Evolutionary conservation across 2,113 vertebrate species (phyloP).

Genomic region (Carollia perspicillata): DNA sequence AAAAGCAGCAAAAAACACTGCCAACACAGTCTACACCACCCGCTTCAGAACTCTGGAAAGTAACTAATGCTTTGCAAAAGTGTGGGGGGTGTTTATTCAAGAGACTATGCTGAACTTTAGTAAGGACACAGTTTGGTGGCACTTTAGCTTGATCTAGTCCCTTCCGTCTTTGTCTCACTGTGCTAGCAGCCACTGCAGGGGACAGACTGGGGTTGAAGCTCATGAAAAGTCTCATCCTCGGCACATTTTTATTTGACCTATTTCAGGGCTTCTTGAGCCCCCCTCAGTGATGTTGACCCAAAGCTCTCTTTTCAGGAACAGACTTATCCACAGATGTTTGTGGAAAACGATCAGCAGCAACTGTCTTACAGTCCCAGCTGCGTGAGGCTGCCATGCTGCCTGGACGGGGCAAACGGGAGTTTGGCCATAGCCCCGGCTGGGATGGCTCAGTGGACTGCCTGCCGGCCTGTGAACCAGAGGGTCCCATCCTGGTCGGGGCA

Average conservation of each 20-base stretch:
- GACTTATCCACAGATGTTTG: background rate
- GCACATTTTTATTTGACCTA: background rate
- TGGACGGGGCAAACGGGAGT: background rate
- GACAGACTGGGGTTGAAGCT: too few relatives aligned
- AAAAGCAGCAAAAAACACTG: background rate
- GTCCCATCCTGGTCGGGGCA: too few relatives aligned
- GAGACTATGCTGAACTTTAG: background rate
- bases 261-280: background rate
- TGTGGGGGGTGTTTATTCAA: background rate
- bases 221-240: background rate
- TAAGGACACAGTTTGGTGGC: background rate
- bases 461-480: too few relatives aligned
- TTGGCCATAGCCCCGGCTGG: too few relatives aligned
- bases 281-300: background rate
- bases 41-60: background rate
- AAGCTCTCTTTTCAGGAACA: background rate
- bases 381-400: background rate
- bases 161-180: fast-evolving
- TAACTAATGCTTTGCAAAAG: background rate
- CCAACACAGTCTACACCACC: background rate
- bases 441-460: too few relatives aligned
- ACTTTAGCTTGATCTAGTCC: too few relatives aligned
- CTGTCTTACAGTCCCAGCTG: background rate
- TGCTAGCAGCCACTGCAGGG: too few relatives aligned
- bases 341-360: background rate